Base-by-base conservation (phyloP, 1,140 invertebrate genomes). In the Metopolophium dirhodum region DNA sequence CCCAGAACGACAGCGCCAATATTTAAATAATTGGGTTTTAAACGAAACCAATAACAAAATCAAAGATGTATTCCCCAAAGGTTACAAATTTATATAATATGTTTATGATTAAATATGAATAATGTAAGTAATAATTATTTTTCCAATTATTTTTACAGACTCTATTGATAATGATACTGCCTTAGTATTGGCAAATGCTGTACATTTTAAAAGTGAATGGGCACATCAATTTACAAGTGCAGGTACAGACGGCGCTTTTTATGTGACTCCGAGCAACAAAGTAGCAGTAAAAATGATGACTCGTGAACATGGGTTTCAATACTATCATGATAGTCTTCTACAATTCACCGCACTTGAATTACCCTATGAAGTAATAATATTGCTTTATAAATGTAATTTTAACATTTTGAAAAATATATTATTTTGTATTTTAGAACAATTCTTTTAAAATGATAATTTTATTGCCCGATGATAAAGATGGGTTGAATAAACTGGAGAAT, bases 161-260 rank as follows among this genome's bases (percentile, higher is more conserved):
- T 95, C 95, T 94, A 95, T 97, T 9, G 94, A 96, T 94, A 93
- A 94, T 23, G 94, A 95, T 35, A 97, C 96, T 94, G 96, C 95
- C 91, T 94, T 98, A 47, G 96, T 98, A 11, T 95, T 98, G 2
- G 95, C 98, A 4, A 98, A 98, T 95, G 98, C 97, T 22, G 96
- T 98, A 57, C 98, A 98, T 95, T 99, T 98, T 95, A 98, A 98
- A 95, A 97, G 97, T 87, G 95, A 95, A 23, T 97, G 97, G 97
- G 94, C 95, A 77, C 95, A 95, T 23, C 95, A 96, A 94, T 97
- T 97, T 94, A 94, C 96, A 93, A 3, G 41, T 41, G 37, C 37
- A 37, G 94, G 94, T 7, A 88, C 96, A 88, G 95, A 95, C 30
- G 94, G 95, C 94, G 94, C 94, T 86, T 97, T 96, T 95, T 94